Conservation (phyloP, 2,888 invertebrate genomes). For the Calephelis perditalis region DNA sequence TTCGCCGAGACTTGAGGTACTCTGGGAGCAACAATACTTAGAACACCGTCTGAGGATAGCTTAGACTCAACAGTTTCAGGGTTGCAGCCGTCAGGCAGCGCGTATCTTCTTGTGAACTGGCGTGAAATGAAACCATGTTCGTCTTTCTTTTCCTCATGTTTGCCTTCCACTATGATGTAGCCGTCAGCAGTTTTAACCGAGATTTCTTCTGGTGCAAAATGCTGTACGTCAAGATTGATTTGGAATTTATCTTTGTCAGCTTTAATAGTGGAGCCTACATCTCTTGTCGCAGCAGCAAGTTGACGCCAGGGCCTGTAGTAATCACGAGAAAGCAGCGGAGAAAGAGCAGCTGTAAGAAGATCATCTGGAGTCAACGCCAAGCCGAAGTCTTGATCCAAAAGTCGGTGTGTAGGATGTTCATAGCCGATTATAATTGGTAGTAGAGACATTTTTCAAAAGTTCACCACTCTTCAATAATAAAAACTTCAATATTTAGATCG, state of each 20-base stretch:
- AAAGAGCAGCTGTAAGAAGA: slow-evolving; percentile 43
- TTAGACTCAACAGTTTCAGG: slow-evolving; percentile 82
- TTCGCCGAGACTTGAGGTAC: slow-evolving; percentile 38
- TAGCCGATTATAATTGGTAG: slow-evolving; percentile 42
- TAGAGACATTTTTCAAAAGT: slow-evolving; percentile 39
- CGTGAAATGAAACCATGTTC: slow-evolving; percentile 84
- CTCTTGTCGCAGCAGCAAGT: slow-evolving; percentile 50
- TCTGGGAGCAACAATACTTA: slow-evolving; percentile 81
- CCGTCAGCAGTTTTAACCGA: slow-evolving; percentile 84
- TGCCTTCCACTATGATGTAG: slow-evolving; percentile 83
- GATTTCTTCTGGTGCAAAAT: slow-evolving; percentile 85
- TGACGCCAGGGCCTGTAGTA: slow-evolving; percentile 57
- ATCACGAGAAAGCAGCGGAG: slow-evolving; percentile 44
- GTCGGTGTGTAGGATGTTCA: slow-evolving; percentile 43
- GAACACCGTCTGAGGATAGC: slow-evolving; percentile 85
- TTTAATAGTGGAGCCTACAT: slow-evolving; percentile 68
- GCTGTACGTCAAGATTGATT: slow-evolving; percentile 84
- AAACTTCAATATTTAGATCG: slow-evolving; percentile 7
- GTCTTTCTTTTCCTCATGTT: slow-evolving; percentile 86
- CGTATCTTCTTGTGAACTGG: slow-evolving; percentile 84
- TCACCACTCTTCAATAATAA: slow-evolving; percentile 4
- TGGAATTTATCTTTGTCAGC: slow-evolving; percentile 76
- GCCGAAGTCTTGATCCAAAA: slow-evolving; percentile 66
- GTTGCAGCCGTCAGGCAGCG: slow-evolving; percentile 83
- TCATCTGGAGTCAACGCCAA: slow-evolving; percentile 59